Evolutionary conservation across 2,113 vertebrate species (phyloP).

Genomic region (Colaptes auratus): DNA sequence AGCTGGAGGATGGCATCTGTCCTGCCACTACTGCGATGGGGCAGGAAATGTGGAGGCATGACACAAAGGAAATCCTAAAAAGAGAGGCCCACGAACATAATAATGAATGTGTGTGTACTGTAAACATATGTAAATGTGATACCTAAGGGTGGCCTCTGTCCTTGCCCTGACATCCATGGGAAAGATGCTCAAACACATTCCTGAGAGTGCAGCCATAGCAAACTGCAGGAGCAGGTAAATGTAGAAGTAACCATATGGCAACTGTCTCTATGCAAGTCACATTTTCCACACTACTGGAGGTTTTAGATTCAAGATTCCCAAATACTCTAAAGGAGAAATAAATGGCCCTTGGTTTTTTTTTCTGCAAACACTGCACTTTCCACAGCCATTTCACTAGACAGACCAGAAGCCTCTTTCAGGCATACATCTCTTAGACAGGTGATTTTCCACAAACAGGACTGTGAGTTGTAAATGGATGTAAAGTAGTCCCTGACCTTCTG

Average conservation of each 20-base stretch:
- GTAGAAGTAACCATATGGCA: not conserved
- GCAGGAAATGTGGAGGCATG: too few species aligned
- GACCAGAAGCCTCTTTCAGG: not conserved
- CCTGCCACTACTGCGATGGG: rapidly evolving
- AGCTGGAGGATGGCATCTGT: not conserved
- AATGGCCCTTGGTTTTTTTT: slow-evolving; percentile 31
- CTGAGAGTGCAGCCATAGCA: not conserved
- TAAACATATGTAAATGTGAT: rapidly evolving
- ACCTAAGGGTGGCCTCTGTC: not conserved
- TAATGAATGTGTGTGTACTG: rapidly evolving
- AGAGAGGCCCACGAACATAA: not conserved
- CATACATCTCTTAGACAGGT: not conserved
- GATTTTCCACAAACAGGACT: not conserved
- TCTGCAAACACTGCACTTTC: slow-evolving; percentile 28
- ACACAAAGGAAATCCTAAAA: not conserved
- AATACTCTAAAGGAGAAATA: slow-evolving; percentile 36
- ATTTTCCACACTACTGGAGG: slow-evolving; percentile 43
- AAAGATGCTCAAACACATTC: not conserved
- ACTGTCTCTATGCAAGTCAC: slow-evolving; percentile 19
- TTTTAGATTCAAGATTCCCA: slow-evolving; percentile 45
- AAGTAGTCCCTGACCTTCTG: not conserved
- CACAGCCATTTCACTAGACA: not conserved
- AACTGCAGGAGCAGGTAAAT: not conserved
- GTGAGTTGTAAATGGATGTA: not conserved
- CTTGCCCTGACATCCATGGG: not conserved